Percentiles rank a stretch among this genome's conserved stretches.
Conservation (phyloP, 2,113 vertebrate genomes). For the rat (Rattus norvegicus) region DNA sequence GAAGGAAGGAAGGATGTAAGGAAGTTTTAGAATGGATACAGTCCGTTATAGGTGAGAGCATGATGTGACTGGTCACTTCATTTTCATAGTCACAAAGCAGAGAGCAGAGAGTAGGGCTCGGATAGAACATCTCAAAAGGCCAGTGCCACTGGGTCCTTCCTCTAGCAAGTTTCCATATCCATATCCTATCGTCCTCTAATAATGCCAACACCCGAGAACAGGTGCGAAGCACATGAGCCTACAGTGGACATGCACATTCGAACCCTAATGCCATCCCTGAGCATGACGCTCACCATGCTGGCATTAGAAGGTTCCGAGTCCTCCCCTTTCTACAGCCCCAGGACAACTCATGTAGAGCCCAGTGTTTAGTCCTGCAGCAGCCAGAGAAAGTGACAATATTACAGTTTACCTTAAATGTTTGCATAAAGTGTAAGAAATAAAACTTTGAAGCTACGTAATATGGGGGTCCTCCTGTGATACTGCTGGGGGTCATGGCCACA, state of each 20-base stretch:
- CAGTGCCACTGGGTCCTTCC: neutral
- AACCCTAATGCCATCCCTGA: neutral
- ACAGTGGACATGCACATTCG: too few relatives aligned
- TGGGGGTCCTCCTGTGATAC: neutral
- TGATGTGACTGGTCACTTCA: neutral
- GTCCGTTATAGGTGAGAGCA: neutral
- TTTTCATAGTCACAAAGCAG: neutral
- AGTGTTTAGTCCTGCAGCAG: neutral
- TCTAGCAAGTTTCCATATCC: neutral
- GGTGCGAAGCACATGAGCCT: neutral
- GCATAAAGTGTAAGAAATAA: neutral
- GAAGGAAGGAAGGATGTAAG: neutral
- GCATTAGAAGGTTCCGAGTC: neutral
- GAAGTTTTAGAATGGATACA: neutral
- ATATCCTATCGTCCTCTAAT: neutral
- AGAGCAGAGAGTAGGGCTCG: neutral
- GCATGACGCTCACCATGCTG: neutral
- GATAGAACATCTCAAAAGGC: neutral
- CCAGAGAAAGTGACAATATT: neutral
- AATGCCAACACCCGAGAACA: neutral
- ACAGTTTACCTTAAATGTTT: neutral
- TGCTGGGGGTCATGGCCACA: neutral
- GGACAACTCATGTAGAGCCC: neutral
- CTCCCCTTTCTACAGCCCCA: neutral
- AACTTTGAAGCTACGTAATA: neutral